phyloP scores from a whole-genome alignment of 2,888 invertebrate genomes.

The Macrosoma leucophasiata region DNA sequence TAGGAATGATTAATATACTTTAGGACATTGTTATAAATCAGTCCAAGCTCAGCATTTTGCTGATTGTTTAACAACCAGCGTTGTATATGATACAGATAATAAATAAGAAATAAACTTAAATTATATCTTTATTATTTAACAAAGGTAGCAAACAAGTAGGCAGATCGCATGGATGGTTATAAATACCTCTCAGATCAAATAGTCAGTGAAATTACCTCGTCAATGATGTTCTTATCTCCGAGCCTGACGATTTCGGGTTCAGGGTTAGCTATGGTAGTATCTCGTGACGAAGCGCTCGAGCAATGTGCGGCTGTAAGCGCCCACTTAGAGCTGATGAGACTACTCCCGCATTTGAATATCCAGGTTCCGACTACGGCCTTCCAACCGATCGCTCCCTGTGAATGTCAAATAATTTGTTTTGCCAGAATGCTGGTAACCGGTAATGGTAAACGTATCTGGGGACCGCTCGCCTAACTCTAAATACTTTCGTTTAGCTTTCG shows the following conservation, averaged over 20 bases:
- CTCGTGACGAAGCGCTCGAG: slow-evolving; percentile 25
- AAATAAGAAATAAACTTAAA: too few species aligned
- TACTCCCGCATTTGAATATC: slow-evolving; percentile 74
- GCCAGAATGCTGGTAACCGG: neutral
- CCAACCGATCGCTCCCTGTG: slow-evolving; percentile 41
- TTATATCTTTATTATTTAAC: too few species aligned
- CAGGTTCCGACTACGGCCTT: slow-evolving; percentile 28
- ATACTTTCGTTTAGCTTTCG: too few species aligned
- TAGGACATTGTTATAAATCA: too few species aligned
- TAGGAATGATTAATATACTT: too few species aligned
- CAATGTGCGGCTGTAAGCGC: slow-evolving; percentile 82
- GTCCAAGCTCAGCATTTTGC: too few species aligned
- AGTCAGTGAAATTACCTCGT: slow-evolving; percentile 17
- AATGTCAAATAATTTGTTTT: neutral
- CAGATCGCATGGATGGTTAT: too few species aligned
- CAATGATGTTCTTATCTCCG: slow-evolving; percentile 31
- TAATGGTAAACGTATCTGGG: neutral
- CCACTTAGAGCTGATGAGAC: slow-evolving; percentile 75
- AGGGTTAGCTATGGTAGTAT: slow-evolving; percentile 25
- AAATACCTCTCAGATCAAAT: too few species aligned
- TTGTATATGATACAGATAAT: too few species aligned
- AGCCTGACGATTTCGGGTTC: slow-evolving; percentile 37
- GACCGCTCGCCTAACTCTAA: too few species aligned
- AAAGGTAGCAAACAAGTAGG: too few species aligned
- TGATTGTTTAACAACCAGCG: too few species aligned